Evolutionary conservation across 2,888 invertebrate genomes (phyloP), one percentile per base, ranked within the genome.

Genomic region (Aphodius granarius): DNA sequence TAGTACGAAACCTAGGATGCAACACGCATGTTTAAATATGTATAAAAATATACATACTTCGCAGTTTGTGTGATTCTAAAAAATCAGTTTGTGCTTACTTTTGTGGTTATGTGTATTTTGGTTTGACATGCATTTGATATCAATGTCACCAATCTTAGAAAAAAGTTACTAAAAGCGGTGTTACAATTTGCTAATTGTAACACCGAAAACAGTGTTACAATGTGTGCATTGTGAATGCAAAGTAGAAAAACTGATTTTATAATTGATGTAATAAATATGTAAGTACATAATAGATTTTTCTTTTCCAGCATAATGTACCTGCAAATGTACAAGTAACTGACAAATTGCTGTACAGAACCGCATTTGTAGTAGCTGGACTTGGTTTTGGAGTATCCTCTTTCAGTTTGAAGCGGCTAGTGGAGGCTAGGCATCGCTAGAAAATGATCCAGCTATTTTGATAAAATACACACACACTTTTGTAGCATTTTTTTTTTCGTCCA

Each of bases 331-430:
- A 78, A 22, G 79, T 79, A 72, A 77, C 78, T 20, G 86, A 86
- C 78, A 84, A 81, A 78, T 78, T 86, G 78, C 83, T 86, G 18
- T 84, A 84, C 75, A 84, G 85, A 23, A 82, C 85, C n/a, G 87
- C 87, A 6, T 82, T 87, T 75, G 77, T 87, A 70, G 78, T 87
- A 75, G 87, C 86, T 18, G 83, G 84, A 68, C 77, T 86, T 72
- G 87, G 87, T 70, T 83, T 86, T 63, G 86, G 85, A 71, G 82
- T 87, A 4, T 87, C 87, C 6, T 83, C 87, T 0, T 87, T 86
- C 79, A 86, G 86, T 78, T 74, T 86, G 70, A 86, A 85, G 79
- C 86, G 86, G 77, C 77, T 86, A 71, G 73, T 85, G 16, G 75
- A 78, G 6, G 64, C 77, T 19, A 78, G 74, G 71, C 78, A 76